These are phyloP conservation scores for Galerucella calmariensis DNA, from an alignment of 2,888 invertebrate genomes.

Conservation along the genomic window DNA sequence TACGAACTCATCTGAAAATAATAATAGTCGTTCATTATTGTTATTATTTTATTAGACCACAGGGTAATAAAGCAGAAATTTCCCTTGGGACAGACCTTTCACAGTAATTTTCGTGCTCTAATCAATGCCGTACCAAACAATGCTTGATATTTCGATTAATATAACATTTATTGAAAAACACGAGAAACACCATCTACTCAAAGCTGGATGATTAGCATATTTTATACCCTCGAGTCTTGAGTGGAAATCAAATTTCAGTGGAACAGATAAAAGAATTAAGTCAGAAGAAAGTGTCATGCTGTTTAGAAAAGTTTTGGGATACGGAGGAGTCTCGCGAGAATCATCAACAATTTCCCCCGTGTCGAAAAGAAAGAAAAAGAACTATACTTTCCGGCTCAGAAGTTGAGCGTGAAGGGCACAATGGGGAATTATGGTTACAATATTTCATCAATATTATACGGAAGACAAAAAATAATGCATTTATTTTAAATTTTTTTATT, in stretches of 20 bases:
- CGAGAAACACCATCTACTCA: neutral
- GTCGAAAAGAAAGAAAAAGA: constrained; percentile 22
- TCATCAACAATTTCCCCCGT: constrained; percentile 21
- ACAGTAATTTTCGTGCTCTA: neutral
- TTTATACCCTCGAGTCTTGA: constrained; percentile 20
- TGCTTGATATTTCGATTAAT: neutral
- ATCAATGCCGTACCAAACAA: neutral
- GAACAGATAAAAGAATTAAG: constrained; percentile 32
- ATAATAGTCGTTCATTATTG: too few relatives aligned
- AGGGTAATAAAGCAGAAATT: neutral
- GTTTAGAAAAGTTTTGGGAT: constrained; percentile 31
- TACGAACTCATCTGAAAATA: too few relatives aligned
- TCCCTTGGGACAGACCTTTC: neutral
- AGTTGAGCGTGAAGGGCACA: constrained; percentile 15
- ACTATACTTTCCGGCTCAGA: constrained; percentile 25
- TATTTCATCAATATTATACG: constrained; percentile 20
- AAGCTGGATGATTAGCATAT: constrained; percentile 24
- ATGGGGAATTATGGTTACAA: constrained; percentile 27
- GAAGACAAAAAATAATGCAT: neutral
- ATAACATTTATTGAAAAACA: constrained; percentile 21
- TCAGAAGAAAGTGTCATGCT: constrained; percentile 25
- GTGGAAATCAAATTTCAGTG: constrained; percentile 21
- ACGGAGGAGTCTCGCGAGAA: constrained; percentile 21
- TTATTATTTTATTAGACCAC: neutral
- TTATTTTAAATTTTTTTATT: neutral